Conservation (phyloP, 2,113 vertebrate species). For the Mobula birostris region DNA sequence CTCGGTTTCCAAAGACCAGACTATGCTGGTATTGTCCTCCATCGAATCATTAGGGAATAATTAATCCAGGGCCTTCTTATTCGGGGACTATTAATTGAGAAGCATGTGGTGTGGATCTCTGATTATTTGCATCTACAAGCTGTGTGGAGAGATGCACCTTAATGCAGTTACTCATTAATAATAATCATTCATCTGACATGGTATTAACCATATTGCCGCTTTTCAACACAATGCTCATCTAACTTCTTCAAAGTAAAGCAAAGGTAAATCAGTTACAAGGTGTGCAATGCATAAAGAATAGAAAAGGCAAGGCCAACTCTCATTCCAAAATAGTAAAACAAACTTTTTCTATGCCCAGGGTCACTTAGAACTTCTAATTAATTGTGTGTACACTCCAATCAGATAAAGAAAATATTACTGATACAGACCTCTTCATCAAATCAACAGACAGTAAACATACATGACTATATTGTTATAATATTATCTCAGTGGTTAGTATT, state of each 20-base stretch:
- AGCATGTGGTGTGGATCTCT: neutral
- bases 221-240: neutral
- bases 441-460: slow-evolving; percentile 1
- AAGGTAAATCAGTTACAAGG: neutral
- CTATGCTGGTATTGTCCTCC: neutral
- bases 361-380: neutral
- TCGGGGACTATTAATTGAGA: neutral
- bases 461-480: neutral
- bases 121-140: neutral
- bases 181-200: neutral
- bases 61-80: neutral
- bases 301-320: neutral
- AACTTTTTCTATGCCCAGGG: neutral
- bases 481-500: neutral
- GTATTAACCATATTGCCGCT: neutral
- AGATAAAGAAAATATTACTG: neutral
- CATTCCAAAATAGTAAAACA: no score
- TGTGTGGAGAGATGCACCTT: slow-evolving; percentile 8
- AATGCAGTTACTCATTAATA: slow-evolving; percentile 1
- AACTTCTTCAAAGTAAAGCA: neutral
- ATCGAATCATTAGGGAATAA: neutral
- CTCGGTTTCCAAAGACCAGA: slow-evolving; percentile 19
- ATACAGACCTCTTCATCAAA: neutral
- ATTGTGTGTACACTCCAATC: neutral
- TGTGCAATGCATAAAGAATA: neutral